Conservation (phyloP, 2,797 vertebrate genomes). For the Erithacus rubecula region DNA sequence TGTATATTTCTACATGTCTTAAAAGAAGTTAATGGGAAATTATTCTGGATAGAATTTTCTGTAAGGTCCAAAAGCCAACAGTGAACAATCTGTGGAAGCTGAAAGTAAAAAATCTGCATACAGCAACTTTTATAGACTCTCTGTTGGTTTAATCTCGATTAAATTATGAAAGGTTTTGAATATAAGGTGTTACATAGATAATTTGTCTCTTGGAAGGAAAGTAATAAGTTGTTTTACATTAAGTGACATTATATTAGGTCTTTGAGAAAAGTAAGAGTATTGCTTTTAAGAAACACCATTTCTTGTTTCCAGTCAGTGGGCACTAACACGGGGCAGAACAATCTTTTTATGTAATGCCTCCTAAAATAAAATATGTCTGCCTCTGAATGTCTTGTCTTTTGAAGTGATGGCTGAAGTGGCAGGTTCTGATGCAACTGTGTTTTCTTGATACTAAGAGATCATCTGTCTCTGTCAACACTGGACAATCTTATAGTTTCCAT, state of each 20-base stretch:
- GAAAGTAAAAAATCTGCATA: neutral
- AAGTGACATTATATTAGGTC: neutral
- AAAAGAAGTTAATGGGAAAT: neutral
- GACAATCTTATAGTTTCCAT: neutral
- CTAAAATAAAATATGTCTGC: neutral
- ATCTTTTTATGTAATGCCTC: neutral
- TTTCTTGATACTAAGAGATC: neutral
- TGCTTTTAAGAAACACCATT: neutral
- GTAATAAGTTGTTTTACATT: neutral
- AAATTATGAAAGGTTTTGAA: neutral
- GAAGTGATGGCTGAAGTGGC: neutral
- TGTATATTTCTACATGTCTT: neutral
- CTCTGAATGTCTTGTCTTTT: neutral
- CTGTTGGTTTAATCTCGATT: neutral
- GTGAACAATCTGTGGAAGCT: neutral
- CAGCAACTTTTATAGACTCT: neutral
- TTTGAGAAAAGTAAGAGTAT: neutral
- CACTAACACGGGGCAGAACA: neutral
- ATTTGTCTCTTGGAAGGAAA: neutral
- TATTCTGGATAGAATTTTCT: neutral
- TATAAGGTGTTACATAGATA: neutral
- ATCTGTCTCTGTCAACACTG: neutral
- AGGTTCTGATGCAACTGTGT: neutral
- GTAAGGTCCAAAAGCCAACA: neutral
- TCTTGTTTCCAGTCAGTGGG: neutral